phyloP scores from a whole-genome alignment of 2,797 vertebrate genomes.

The Carcharodon carcharias region DNA sequence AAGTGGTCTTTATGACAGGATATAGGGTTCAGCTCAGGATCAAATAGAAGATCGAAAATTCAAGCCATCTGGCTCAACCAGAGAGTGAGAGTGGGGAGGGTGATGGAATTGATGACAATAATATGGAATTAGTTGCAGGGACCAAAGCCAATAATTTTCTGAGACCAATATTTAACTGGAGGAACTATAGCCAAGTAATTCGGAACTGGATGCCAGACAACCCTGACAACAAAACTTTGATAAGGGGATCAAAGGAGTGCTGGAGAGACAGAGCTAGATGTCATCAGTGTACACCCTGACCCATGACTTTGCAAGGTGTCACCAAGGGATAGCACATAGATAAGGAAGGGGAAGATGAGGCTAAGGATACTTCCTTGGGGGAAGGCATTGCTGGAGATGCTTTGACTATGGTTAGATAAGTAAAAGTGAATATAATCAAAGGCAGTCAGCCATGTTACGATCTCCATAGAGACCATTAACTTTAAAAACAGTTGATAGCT shows the following conservation, averaged over 20 bases:
- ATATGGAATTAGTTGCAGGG: background rate
- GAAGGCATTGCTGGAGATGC: no score
- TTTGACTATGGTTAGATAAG: no score
- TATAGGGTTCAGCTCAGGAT: background rate
- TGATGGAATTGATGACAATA: background rate
- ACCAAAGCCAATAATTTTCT: background rate
- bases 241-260: background rate
- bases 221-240: background rate
- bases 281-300: background rate
- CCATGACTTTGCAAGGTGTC: background rate
- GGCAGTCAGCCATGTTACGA: no score
- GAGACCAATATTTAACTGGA: background rate
- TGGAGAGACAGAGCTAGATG: background rate
- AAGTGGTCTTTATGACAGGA: background rate
- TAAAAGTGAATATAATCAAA: no score
- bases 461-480: no score
- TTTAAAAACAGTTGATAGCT: no score
- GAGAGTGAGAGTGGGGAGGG: background rate
- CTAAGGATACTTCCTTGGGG: no score
- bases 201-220: background rate
- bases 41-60: background rate
- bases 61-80: background rate
- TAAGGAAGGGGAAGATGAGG: background rate
- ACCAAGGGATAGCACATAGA: no score
- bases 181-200: background rate